Conservation (phyloP, 2,888 invertebrate genomes). For the Heliconius charithonia region DNA sequence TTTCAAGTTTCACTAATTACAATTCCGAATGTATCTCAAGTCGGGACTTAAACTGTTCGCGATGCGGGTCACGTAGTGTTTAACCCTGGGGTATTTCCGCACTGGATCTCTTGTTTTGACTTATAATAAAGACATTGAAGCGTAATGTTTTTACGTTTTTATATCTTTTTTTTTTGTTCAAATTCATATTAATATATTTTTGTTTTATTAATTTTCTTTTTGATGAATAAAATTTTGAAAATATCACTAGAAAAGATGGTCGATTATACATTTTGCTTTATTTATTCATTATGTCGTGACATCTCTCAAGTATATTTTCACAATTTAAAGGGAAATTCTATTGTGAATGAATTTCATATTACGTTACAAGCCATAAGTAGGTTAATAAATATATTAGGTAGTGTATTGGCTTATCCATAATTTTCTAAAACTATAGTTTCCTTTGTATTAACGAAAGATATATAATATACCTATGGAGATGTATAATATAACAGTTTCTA, state of each 20-base stretch:
- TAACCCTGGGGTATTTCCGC: slow-evolving; percentile 66
- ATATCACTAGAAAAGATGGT: neutral
- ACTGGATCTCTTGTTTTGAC: slow-evolving; percentile 71
- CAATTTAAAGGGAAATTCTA: neutral
- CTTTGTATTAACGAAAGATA: too few species aligned
- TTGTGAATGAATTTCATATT: neutral
- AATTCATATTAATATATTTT: neutral
- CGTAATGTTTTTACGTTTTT: slow-evolving; percentile 7
- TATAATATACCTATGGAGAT: too few species aligned
- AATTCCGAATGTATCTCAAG: slow-evolving; percentile 71
- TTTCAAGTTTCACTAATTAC: slow-evolving; percentile 57
- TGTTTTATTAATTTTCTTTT: neutral
- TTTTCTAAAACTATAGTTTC: neutral
- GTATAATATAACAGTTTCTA: slow-evolving; percentile 2
- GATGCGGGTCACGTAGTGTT: slow-evolving; percentile 67
- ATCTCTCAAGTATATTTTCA: neutral
- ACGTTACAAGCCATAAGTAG: neutral
- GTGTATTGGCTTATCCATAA: neutral
- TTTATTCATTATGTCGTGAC: neutral
- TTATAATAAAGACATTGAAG: slow-evolving; percentile 18
- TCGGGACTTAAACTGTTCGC: slow-evolving; percentile 65
- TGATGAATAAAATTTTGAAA: neutral
- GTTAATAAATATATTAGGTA: neutral
- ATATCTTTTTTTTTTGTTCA: neutral
- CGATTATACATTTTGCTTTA: neutral